Evolutionary conservation across 2,113 vertebrate genomes (phyloP).

Genomic region (Cranoglanis bouderius): DNA sequence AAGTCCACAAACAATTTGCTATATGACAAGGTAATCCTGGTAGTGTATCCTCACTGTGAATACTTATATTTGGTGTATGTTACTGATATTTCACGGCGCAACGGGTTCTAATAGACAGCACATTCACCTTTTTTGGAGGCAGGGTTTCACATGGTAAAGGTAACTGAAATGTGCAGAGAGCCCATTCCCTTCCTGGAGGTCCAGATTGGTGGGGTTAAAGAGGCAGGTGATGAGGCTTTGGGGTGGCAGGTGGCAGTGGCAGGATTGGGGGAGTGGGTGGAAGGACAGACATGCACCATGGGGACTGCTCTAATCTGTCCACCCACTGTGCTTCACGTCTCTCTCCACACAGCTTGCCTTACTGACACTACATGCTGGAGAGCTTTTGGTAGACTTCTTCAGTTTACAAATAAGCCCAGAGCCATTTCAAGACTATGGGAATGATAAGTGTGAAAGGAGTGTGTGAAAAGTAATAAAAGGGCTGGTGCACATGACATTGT

Average conservation of each 20-base stretch:
- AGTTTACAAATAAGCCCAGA: constrained; percentile 15
- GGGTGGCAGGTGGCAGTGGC: constrained; percentile 70
- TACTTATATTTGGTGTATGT: neutral
- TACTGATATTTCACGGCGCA: neutral
- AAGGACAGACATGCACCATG: constrained; percentile 59
- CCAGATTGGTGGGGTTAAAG: constrained; percentile 47
- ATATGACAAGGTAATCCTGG: neutral
- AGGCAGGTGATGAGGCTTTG: constrained; percentile 51
- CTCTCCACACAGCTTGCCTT: constrained; percentile 44
- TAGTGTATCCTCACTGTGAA: neutral
- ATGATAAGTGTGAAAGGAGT: neutral
- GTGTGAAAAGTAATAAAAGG: neutral
- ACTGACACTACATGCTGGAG: constrained; percentile 29
- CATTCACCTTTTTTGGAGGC: neutral
- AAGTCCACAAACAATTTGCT: neutral
- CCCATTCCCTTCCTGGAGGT: constrained; percentile 32
- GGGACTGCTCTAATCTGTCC: constrained; percentile 70
- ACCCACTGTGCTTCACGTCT: constrained; percentile 52
- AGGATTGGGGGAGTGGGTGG: constrained; percentile 57
- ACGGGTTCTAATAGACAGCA: neutral
- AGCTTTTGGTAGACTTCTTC: constrained; percentile 19
- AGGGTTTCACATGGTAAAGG: constrained; percentile 18
- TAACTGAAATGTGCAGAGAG: neutral
- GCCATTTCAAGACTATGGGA: neutral
- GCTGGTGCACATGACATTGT: neutral